phyloP scores from a whole-genome alignment of 2,888 invertebrate genomes.

The Caenorhabditis macrosperma region DNA sequence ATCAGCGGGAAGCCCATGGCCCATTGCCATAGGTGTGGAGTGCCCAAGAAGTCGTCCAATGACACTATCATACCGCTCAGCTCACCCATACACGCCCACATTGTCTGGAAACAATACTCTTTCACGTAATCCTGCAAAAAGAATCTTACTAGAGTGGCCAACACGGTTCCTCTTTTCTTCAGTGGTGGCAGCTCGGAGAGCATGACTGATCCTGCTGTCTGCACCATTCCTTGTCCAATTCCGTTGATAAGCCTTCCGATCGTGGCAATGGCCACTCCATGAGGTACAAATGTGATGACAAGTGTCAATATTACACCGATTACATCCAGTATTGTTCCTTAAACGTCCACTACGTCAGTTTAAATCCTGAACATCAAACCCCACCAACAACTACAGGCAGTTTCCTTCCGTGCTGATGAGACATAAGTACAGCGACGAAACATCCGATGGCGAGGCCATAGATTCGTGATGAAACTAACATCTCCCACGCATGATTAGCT shows the following conservation, averaged over 20 bases:
- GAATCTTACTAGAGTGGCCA: constrained; percentile 70
- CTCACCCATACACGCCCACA: constrained; percentile 78
- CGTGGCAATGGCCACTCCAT: constrained; percentile 67
- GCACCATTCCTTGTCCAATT: constrained; percentile 75
- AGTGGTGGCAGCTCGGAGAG: constrained; percentile 73
- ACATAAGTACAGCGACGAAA: constrained; percentile 70
- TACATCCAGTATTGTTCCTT: constrained; percentile 70
- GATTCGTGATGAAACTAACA: constrained; percentile 72
- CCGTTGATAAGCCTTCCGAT: constrained; percentile 76
- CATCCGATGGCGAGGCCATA: constrained; percentile 77
- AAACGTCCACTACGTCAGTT: neutral
- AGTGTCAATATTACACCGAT: constrained; percentile 71
- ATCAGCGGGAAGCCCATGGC: constrained; percentile 73
- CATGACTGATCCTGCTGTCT: constrained; percentile 76
- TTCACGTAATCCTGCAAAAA: neutral
- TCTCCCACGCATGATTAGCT: constrained; percentile 75
- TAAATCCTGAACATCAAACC: neutral
- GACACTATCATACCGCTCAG: constrained; percentile 73
- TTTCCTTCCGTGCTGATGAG: constrained; percentile 59
- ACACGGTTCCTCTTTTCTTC: constrained; percentile 68
- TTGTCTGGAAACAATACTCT: constrained; percentile 65
- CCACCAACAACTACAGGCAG: constrained; percentile 59
- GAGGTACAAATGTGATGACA: constrained; percentile 65
- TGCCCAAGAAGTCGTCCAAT: constrained; percentile 69
- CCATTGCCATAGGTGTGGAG: constrained; percentile 66